Evolutionary conservation across 2,113 vertebrate genomes (phyloP), one percentile per base, ranked within the genome.

Genomic region (Myrmophylax atrothorax): DNA sequence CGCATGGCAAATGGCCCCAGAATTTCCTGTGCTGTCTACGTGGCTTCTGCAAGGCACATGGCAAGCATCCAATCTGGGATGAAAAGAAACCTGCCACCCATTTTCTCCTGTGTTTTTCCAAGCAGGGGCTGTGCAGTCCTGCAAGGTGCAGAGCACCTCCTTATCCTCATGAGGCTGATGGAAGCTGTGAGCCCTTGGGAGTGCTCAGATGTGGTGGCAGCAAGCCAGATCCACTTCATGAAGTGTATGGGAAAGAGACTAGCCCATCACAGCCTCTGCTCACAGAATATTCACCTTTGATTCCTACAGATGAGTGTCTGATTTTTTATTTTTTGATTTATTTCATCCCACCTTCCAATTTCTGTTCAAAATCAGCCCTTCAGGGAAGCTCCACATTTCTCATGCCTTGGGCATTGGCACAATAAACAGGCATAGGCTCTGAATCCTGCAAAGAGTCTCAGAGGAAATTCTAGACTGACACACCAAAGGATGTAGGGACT

Each of bases 141-240:
- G 35, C 58, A 86, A 72, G n/a, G 10, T 44, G 22, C 33, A 0
- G 0, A 59, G 25, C 3, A 1, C 40, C 35, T 67, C 73, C 68
- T 59, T 47, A 13, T 73, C 29, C 23, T 87, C 2, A 1, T 42
- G 67, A 73, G 7, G 26, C 38, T 87, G 56, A 29, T 24, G 25
- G 64, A 58, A 1, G 1, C 23, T 82, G 18, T 23, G 73, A 77
- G 50, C 22, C 12, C 18, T 44, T 66, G 49, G 35, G 59, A 84
- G 7, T 6, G 11, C 31, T 22, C 40, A 58, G 56, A 23, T 5
- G 19, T 10, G 35, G 25, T 55, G 42, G 6, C 28, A 42, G 33
- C 23, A 46, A 70, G 58, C 70, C n/a, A 33, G 53, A 84, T 58
- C 18, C n/a, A 29, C 47, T 84, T 67, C 35, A 17, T 55, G 28